Percentiles rank a stretch among this genome's conserved stretches.
Conservation (phyloP, 2,797 vertebrate genomes). For the Kryptopterus vitreolus region DNA sequence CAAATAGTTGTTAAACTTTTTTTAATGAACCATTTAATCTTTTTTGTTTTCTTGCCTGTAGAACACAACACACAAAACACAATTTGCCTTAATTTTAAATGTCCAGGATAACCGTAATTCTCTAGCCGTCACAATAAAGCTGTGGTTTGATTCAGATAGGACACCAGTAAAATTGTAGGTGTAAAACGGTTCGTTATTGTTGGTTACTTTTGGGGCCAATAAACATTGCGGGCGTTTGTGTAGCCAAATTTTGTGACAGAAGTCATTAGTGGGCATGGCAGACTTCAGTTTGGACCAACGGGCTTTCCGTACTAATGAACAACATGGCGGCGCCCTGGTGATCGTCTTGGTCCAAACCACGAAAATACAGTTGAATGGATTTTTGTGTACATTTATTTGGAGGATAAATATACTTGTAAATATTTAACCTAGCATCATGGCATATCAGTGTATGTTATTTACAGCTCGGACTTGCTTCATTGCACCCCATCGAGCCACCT, state of each 20-base stretch:
- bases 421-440: slow-evolving; percentile 58
- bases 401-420: background rate
- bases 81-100: no score
- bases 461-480: slow-evolving; percentile 39
- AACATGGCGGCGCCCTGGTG: slow-evolving; percentile 63
- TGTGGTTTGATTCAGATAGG: no score
- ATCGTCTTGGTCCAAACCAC: background rate
- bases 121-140: no score
- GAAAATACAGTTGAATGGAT: background rate
- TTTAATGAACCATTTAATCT: no score
- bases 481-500: background rate
- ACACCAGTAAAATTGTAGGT: no score
- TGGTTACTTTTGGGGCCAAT: no score
- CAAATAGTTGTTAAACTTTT: no score
- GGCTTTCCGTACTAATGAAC: slow-evolving; percentile 51
- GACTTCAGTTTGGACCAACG: slow-evolving; percentile 39
- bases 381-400: background rate
- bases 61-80: no score
- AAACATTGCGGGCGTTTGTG: background rate
- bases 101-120: no score
- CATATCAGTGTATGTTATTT: slow-evolving; percentile 57
- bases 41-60: no score
- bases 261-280: background rate
- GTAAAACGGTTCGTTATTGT: no score
- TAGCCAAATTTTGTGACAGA: background rate